A percentile compares a stretch with the other conserved stretches of the same genome.
Conservation (phyloP, 2,797 vertebrate genomes). For the Leptatherina wallacei region DNA sequence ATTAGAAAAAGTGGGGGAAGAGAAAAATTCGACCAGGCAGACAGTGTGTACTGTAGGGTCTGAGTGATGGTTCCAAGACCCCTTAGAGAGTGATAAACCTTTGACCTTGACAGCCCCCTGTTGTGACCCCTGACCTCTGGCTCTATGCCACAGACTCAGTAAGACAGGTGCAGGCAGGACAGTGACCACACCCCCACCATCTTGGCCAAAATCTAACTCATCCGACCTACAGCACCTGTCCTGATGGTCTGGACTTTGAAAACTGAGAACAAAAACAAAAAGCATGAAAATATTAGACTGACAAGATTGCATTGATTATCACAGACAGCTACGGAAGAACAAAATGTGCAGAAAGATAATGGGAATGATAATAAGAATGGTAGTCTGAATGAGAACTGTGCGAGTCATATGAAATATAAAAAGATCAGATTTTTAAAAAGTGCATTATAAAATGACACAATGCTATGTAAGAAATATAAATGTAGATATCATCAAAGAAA, state of each 20-base stretch:
- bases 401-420: constrained; percentile 39
- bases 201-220: constrained; percentile 56
- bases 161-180: constrained; percentile 75
- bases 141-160: constrained; percentile 70
- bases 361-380: constrained; percentile 1
- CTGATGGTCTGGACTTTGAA: constrained; percentile 40
- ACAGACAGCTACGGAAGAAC: constrained; percentile 15
- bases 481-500: constrained; percentile 36
- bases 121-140: constrained; percentile 80
- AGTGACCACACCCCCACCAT: constrained; percentile 71
- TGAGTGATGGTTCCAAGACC: constrained; percentile 82
- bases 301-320: not conserved
- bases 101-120: constrained; percentile 80
- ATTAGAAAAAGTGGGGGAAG: constrained; percentile 80
- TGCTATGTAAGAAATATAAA: constrained; percentile 35
- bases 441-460: constrained; percentile 42
- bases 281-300: not conserved
- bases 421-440: constrained; percentile 51
- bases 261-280: constrained; percentile 3
- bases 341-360: constrained; percentile 39
- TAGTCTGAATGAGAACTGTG: constrained; percentile 41
- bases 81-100: constrained; percentile 83
- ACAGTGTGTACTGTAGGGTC: constrained; percentile 69
- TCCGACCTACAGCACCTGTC: constrained; percentile 58
- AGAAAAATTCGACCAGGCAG: constrained; percentile 64